Evolutionary conservation across 2,888 invertebrate species (phyloP).

Genomic region (Pristionchus arcanus): DNA sequence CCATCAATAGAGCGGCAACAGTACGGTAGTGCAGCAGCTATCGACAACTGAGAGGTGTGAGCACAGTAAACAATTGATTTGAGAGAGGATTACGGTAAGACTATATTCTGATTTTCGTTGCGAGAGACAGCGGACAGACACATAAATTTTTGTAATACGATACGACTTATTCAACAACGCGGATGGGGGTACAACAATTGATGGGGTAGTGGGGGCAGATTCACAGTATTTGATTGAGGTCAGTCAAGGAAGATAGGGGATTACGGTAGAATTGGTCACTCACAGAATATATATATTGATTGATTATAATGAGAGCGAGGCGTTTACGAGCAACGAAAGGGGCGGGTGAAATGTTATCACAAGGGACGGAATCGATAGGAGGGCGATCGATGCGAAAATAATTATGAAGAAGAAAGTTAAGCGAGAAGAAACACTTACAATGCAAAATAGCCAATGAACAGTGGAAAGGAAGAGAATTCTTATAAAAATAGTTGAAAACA

Average conservation of each 20-base stretch:
- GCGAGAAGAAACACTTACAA: neutral
- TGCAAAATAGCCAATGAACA: constrained; percentile 29
- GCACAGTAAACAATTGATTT: constrained; percentile 28
- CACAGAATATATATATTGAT: neutral
- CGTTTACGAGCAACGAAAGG: neutral
- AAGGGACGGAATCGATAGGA: neutral
- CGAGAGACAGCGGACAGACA: constrained; percentile 28
- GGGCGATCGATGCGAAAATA: neutral
- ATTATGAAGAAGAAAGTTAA: neutral
- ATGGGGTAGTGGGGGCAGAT: constrained; percentile 17
- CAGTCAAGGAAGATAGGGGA: constrained; percentile 2
- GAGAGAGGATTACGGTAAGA: constrained; percentile 42
- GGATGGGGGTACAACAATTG: neutral
- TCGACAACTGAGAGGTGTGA: constrained; percentile 45
- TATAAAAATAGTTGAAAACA: neutral
- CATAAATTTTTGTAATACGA: neutral
- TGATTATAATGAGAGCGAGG: neutral
- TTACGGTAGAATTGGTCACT: neutral
- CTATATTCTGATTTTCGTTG: constrained; percentile 47
- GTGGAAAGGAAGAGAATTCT: neutral
- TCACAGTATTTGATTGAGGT: constrained; percentile 40
- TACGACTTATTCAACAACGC: constrained; percentile 38
- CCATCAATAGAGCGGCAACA: constrained; percentile 41
- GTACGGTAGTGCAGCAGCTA: constrained; percentile 19
- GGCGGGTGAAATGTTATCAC: neutral